phyloP scores from a whole-genome alignment of 2,113 vertebrate genomes.

The Campylomormyrus numenius region DNA sequence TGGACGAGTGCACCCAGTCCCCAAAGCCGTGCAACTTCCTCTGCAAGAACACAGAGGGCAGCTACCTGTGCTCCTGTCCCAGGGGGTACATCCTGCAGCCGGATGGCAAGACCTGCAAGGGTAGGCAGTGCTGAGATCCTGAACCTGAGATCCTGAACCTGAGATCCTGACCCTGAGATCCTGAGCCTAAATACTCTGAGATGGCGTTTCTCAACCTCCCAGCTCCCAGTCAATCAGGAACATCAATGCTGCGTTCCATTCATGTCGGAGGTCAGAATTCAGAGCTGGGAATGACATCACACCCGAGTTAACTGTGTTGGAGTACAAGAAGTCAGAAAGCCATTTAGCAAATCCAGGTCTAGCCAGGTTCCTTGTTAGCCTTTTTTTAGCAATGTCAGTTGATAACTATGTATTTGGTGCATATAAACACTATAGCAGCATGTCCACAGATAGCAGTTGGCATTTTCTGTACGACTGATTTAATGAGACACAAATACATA shows the following conservation, averaged over 20 bases:
- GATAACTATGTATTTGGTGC: not conserved
- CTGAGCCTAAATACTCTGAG: not conserved
- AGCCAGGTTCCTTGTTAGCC: not conserved
- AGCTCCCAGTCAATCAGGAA: not conserved
- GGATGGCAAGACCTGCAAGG: slow-evolving; percentile 87
- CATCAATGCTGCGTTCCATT: not conserved
- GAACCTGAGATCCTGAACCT: not conserved
- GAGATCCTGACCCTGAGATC: not conserved
- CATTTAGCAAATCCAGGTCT: not conserved
- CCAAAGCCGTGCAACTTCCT: slow-evolving; percentile 86
- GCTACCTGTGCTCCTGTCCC: slow-evolving; percentile 88
- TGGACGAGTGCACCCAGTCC: slow-evolving; percentile 81
- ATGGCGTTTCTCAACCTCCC: not conserved
- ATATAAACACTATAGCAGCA: not conserved
- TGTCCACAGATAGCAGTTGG: not conserved
- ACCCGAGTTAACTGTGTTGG: not conserved
- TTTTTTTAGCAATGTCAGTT: not conserved
- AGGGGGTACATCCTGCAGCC: slow-evolving; percentile 81
- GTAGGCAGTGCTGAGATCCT: slow-evolving; percentile 46
- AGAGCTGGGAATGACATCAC: not conserved
- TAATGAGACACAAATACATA: not conserved
- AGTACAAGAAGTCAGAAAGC: not conserved
- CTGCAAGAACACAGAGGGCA: slow-evolving; percentile 92
- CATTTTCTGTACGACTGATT: not conserved
- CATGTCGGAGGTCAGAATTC: not conserved